Evolutionary conservation across 2,888 invertebrate genomes (phyloP), one percentile per base, ranked within the genome.

Genomic region (Dorcus parallelipipedus): DNA sequence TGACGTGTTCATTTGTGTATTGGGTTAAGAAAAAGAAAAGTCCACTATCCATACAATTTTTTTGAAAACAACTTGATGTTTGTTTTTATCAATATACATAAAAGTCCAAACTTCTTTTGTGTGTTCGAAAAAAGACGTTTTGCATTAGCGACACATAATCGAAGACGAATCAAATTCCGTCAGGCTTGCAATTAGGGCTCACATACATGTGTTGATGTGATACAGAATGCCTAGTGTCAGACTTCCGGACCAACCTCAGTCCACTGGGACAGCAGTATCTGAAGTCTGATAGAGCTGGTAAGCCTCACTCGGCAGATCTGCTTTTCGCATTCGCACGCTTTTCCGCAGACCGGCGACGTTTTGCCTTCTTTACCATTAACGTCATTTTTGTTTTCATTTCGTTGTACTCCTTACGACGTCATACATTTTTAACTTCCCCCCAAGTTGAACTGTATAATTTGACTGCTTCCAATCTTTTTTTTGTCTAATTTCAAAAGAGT

Each of bases 211-310:
- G 60, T 60, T 60, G 57, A 51, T 57, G 48, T 60, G 56, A 59
- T 73, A 68, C 74, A 76, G 76, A 75, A 68, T 73, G 72, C 71
- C 78, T 84, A 81, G 86, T 87, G 84, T 86, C 86, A 83, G 88
- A 88, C 84, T 87, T 83, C 82, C 87, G 89, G 78, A 86, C 86
- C 77, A 85, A 86, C 81, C 85, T 90, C 81, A 88, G 88, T 81
- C 86, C 88, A 75, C 83, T 86, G 84, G 90, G 90, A 81, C 88
- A 88, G 83, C 86, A 86, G 79, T 90, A 90, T 86, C 86, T 90
- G 82, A 90, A 90, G 84, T 86, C 88, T 79, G 90, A 91, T 82
- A 86, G 84, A 82, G 87, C 88, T 83, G 90, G 90, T 91, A 90
- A 90, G 89, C 79, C 58, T 52, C 49, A 58, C 52, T 57, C 57